These are phyloP conservation scores for Atrina japonica DNA, from an alignment of 2,888 invertebrate species.

Conservation along the genomic window DNA sequence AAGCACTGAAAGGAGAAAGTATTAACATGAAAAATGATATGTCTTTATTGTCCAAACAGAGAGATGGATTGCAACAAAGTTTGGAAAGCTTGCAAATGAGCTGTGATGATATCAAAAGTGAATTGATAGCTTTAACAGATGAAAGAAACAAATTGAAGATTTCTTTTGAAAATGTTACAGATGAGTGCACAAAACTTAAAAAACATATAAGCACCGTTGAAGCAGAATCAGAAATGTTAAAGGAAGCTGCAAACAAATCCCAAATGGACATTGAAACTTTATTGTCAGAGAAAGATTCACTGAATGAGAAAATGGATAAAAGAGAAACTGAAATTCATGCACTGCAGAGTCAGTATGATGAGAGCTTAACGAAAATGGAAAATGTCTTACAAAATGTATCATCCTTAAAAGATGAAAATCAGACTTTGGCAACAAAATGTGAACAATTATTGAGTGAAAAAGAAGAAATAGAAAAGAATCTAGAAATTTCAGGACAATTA, in stretches of 20 bases:
- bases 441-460: neutral
- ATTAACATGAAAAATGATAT: neutral
- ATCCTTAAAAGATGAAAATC: neutral
- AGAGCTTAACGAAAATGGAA: neutral
- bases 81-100: slow-evolving; percentile 4
- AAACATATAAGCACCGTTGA: neutral
- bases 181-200: no score
- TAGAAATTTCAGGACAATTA: neutral
- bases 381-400: neutral
- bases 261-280: neutral
- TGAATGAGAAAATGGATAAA: neutral
- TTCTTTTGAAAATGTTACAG: no score
- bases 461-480: neutral
- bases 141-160: no score
- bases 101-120: neutral
- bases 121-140: no score
- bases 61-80: neutral
- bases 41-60: neutral
- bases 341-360: neutral
- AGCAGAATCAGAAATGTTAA: neutral
- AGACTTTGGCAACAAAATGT: neutral
- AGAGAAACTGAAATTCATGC: neutral
- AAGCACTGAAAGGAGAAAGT: slow-evolving; percentile 8
- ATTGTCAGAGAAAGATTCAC: neutral
- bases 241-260: neutral